Evolutionary conservation across 1,140 invertebrate genomes (phyloP), one percentile per base, ranked within the genome.

Genomic region (Glossosoma conforme): DNA sequence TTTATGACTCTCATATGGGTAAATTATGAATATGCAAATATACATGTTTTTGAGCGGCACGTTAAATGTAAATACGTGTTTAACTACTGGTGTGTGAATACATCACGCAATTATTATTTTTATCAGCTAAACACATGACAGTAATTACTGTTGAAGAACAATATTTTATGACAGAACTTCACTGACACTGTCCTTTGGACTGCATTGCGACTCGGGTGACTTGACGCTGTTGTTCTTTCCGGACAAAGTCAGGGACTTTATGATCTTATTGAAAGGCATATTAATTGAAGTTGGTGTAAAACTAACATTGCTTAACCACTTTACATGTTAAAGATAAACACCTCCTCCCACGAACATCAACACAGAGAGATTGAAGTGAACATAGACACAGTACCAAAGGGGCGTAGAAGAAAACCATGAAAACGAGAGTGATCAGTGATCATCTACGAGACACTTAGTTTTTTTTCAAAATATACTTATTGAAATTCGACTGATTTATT

Each of bases 221-320:
- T 33, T 33, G 11, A 33, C n/a, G 3, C n/a, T 13, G 15, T 33
- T 33, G 15, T 3, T 33, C 15, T 33, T 33, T n/a, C 15, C 15
- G 3, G 32, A 11, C 20, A 28, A 28, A 28, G 13, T 38, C 36
- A 38, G 18, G 8, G 18, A 5, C 13, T 38, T 17, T 17, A 38
- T 38, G 19, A 19, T 38, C 20, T 38, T 38, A 38, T 38, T 38
- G 18, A 38, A 15, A 38, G 36, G 36, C 36, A 38, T 38, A 17
- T 3, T 38, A 38, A 15, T 38, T 5, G 4, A 38, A 2, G 15
- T 38, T 11, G 10, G 17, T 38, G 19, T 17, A 15, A 38, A 38
- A 38, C 11, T 38, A 38, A 38, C 36, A 38, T 38, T 17, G n/a
- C 20, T 38, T 17, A 38, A 38, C 36, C 36, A 38, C 36, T 38